These are phyloP conservation scores for silkworm (Bombyx mori) DNA, from an alignment of 1,140 invertebrate species.

Conservation along the genomic window ASM3026992v2 NC_085121.1:3860001-3860500, in stretches of 20 bases:
- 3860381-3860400: no score
- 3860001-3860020: conserved; percentile 73
- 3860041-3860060: conserved; percentile 82
- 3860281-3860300: conserved; percentile 96
- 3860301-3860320: conserved; percentile 6
- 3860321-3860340: no score
- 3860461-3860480: no score
- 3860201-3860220: conserved; percentile 84
- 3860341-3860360: no score
- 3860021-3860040: conserved; percentile 83
- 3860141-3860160: conserved; percentile 39
- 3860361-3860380: no score
- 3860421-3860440: no score
- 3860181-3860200: conserved; percentile 81
- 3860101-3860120: conserved; percentile 73
- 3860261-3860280: conserved; percentile 92
- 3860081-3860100: conserved; percentile 73
- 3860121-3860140: conserved; percentile 54
- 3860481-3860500: no score
- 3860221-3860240: conserved; percentile 92
- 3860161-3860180: conserved; percentile 60
- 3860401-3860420: no score
- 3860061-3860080: conserved; percentile 69
- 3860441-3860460: no score
- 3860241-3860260: conserved; percentile 94